Evolutionary conservation across 2,797 vertebrate species (phyloP), one percentile per base, ranked within the genome.

Genomic region (Rhinogobio ventralis): DNA sequence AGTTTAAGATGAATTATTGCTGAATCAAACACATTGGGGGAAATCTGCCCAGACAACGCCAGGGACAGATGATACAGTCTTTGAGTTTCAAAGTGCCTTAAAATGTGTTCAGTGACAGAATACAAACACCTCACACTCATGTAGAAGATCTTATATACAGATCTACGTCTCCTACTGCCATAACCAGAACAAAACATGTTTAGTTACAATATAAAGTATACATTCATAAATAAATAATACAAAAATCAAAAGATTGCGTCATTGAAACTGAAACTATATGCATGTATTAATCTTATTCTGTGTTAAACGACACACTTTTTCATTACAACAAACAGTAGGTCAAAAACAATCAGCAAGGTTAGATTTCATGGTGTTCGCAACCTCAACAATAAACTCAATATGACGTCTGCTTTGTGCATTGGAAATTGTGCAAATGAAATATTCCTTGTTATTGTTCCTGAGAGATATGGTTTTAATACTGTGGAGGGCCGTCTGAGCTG

Each of bases 1-100:
- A 79, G 75, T 62, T 89, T 83, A 82, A 86, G 85, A 88, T 87
- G 39, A 87, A 87, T 89, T 84, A 86, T 88, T 83, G 72, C 57
- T 69, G 67, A 86, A 68, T 86, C 67, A 85, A 88, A 90, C 73
- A 64, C 68, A 79, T 71, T 51, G 77, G 81, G 73, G 87, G 84
- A 76, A 89, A 82, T 86, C 79, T 77, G 49, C 66, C 55, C 68
- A 77, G 86, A 87, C 86, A 82, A 75, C 73, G 68, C 84, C 60
- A 39, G 75, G 79, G 83, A 75, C 69, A 68, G 25, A 42, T 76
- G 71, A 60, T 68, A 68, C n/a, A 9, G 17, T 57, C 78, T 87
- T 57, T n/a, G 76, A 69, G 77, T 53, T 25, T 76, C 30, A 62
- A 39, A 71, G 45, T 42, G 20, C 51, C 51, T 33, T 62, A 33